phyloP scores from a whole-genome alignment of 2,797 vertebrate genomes.

The Typhlichthys eigenmanni region DNA sequence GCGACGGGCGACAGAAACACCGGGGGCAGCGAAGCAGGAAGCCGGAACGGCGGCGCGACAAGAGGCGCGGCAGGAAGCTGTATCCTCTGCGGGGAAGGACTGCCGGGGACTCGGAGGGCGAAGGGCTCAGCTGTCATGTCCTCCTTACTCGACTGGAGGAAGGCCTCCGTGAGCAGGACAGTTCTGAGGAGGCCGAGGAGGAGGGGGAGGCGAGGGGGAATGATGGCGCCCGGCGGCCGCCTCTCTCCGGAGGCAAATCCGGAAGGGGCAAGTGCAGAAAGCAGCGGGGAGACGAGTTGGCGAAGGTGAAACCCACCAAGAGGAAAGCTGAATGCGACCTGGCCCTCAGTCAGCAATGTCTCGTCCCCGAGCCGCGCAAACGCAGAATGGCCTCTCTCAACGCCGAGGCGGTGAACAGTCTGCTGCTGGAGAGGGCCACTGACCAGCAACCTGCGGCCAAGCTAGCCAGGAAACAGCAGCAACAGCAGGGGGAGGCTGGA shows the following conservation, averaged over 20 bases:
- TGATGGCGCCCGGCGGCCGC: constrained; percentile 11
- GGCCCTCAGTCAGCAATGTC: background rate
- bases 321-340: too few species aligned
- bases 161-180: constrained; percentile 42
- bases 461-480: constrained; percentile 64
- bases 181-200: constrained; percentile 19
- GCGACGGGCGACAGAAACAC: constrained; percentile 26
- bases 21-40: constrained; percentile 38
- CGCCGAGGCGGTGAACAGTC: constrained; percentile 92
- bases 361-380: constrained; percentile 84
- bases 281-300: constrained; percentile 20
- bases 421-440: constrained; percentile 85
- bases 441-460: constrained; percentile 71
- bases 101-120: constrained; percentile 68
- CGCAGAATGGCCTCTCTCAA: constrained; percentile 94
- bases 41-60: constrained; percentile 47
- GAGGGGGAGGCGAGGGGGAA: constrained; percentile 24
- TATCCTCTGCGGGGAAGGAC: constrained; percentile 88
- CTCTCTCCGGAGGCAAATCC: constrained; percentile 44
- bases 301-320: constrained; percentile 53
- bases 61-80: constrained; percentile 79
- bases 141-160: constrained; percentile 88
- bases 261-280: constrained; percentile 52
- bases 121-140: constrained; percentile 89
- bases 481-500: constrained; percentile 61